Conservation (phyloP, 2,113 vertebrate genomes). For the Osmerus eperlanus region DNA sequence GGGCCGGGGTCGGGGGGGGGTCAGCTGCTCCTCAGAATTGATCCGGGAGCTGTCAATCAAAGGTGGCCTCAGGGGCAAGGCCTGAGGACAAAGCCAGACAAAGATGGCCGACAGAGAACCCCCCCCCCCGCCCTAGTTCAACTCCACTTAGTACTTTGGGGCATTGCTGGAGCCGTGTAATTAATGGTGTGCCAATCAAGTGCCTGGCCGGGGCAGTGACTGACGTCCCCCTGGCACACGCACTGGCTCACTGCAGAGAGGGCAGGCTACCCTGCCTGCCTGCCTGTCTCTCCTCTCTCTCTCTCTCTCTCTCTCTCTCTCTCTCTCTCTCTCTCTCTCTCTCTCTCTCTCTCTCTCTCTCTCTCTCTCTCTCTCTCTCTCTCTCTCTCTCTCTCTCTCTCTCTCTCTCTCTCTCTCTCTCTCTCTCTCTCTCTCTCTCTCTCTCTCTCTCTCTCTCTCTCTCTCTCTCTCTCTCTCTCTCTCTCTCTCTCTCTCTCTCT, state of each 20-base stretch:
- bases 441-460: too few species aligned
- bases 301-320: too few species aligned
- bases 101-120: conserved; percentile 73
- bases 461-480: conserved; percentile 13
- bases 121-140: conserved; percentile 52
- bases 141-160: conserved; percentile 65
- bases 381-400: too few species aligned
- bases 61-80: conserved; percentile 53
- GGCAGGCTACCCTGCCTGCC: conserved; percentile 44
- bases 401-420: too few species aligned
- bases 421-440: too few species aligned
- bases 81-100: conserved; percentile 63
- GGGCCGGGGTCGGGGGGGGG: conserved; percentile 65
- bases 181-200: conserved; percentile 71
- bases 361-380: too few species aligned
- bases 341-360: too few species aligned
- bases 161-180: conserved; percentile 38
- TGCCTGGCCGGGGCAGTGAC: conserved; percentile 42
- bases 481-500: too few species aligned
- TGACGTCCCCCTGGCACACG: conserved; percentile 55
- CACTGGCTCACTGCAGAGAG: conserved; percentile 26
- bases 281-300: too few species aligned
- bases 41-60: conserved; percentile 75
- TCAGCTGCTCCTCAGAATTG: conserved; percentile 66
- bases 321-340: too few species aligned